phyloP scores from a whole-genome alignment of 1,140 invertebrate species.

The Drosophila fuyamai region DNA sequence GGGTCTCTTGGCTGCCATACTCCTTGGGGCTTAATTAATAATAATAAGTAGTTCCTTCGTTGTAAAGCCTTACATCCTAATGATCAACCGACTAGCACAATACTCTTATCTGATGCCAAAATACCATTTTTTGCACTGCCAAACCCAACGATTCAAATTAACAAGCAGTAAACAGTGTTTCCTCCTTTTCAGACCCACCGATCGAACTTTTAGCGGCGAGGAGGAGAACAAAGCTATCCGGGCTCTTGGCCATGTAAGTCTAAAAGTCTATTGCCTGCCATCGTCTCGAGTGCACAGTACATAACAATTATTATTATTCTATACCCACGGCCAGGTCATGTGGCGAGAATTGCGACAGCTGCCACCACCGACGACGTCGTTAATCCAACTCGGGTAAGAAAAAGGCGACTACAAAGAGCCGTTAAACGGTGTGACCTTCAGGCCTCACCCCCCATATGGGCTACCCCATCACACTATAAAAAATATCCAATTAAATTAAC shows the following conservation, averaged over 20 bases:
- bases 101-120: background rate
- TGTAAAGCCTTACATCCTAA: background rate
- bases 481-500: background rate
- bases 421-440: slow-evolving; percentile 72
- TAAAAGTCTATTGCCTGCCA: slow-evolving; percentile 31
- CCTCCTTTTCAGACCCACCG: slow-evolving; percentile 37
- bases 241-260: slow-evolving; percentile 50
- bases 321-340: slow-evolving; percentile 47
- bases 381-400: slow-evolving; percentile 49
- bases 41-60: background rate
- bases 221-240: slow-evolving; percentile 35
- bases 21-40: background rate
- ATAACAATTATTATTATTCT: slow-evolving; percentile 47
- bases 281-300: slow-evolving; percentile 33
- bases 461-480: slow-evolving; percentile 11
- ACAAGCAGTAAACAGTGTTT: slow-evolving; percentile 2
- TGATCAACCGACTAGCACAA: too few relatives aligned
- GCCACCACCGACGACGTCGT: slow-evolving; percentile 33
- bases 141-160: slow-evolving; percentile 1
- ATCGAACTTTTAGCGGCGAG: slow-evolving; percentile 24
- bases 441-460: background rate
- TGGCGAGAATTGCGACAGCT: slow-evolving; percentile 55
- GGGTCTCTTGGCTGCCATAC: background rate
- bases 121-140: background rate
- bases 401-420: slow-evolving; percentile 7